phyloP scores from a whole-genome alignment of 2,113 vertebrate genomes.

The Sula dactylatra region DNA sequence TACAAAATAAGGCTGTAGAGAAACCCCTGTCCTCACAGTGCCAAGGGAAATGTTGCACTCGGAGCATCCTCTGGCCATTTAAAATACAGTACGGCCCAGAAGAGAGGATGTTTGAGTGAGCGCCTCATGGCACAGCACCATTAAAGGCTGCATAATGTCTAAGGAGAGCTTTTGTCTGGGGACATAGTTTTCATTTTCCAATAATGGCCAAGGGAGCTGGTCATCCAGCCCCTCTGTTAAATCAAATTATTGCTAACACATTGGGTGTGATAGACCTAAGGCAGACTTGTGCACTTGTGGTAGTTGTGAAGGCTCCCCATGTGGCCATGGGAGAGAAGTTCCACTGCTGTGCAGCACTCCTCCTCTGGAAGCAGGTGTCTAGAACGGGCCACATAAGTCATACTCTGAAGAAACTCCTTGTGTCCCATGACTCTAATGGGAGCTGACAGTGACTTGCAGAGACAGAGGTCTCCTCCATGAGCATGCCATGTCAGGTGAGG shows the following conservation, averaged over 20 bases:
- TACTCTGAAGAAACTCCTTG: not conserved
- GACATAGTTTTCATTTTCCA: not conserved
- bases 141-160: not conserved
- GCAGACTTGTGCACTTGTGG: not conserved
- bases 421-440: not conserved
- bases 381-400: not conserved
- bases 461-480: not conserved
- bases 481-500: not conserved
- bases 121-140: not conserved
- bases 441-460: not conserved
- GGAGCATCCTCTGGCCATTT: not conserved
- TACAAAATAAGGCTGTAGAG: not conserved
- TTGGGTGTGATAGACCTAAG: not conserved
- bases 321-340: not conserved
- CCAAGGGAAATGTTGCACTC: not conserved
- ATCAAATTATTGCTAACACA: not conserved
- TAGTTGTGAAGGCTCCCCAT: fast-evolving
- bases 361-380: not conserved
- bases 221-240: not conserved
- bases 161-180: not conserved
- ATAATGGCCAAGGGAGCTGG: not conserved
- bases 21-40: not conserved
- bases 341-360: not conserved
- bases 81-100: not conserved
- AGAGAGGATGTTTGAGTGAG: not conserved